Evolutionary conservation across 1,140 invertebrate species (phyloP), one percentile per base, ranked within the genome.

Genomic region (Sminthurides bifidus): DNA sequence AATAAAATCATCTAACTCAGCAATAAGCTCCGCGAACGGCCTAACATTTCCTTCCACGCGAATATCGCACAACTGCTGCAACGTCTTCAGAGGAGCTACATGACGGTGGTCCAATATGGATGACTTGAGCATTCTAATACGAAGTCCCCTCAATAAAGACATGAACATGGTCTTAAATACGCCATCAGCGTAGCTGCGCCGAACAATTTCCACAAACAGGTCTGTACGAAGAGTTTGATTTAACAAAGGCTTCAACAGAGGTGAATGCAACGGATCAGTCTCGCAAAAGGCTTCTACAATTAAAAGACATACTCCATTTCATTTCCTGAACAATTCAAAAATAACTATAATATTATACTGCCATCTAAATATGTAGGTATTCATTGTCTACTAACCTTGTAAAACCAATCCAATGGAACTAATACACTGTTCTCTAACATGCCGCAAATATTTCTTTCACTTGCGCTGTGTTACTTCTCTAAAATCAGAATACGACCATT

Each of bases 21-120:
- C 79, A 37, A 93, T 78, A 40, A 92, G 71, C 63, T 79, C 77
- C 66, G 87, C 89, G 43, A 92, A 78, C 0, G 89, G 88, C 17
- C 87, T 73, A 1, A 74, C 63, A 26, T 73, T 69, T 19, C 55
- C 61, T 45, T 71, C 70, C 14, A 51, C 15, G 53, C 80, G 75
- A 38, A 89, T 81, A 48, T 85, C 82, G 60, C 83, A 77, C 15
- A 90, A 70, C 64, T 87, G 82, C 52, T 76, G 75, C 26, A 89
- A 68, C 5, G 74, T 73, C 61, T 75, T 70, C 6, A 87, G 74
- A 21, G 84, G 83, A 58, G 79, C 75, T 46, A 80, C 75, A 65
- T 84, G 84, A 26, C 79, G 76, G 54, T 83, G 81, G 1, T 76
- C 78, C n/a, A 84, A 77, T 54, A 87, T 73, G 49, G 79, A 81